Evolutionary conservation across 2,888 invertebrate species (phyloP), one percentile per base, ranked within the genome.

Genomic region (Lochmaea capreae): DNA sequence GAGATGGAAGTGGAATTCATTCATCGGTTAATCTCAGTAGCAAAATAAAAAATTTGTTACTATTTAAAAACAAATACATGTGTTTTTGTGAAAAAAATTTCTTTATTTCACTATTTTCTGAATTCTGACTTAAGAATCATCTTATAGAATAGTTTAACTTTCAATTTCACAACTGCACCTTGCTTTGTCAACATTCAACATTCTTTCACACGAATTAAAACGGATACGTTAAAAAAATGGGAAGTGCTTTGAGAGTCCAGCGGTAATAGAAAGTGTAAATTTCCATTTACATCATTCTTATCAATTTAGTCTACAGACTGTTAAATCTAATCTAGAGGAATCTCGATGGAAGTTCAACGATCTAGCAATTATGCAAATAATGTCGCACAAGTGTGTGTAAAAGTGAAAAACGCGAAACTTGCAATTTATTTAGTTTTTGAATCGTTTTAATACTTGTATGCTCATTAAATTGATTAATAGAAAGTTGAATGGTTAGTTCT

Each of bases 331-430:
- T 57, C 18, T 16, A 42, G 18, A 57, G 33, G 18, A 58, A 58
- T 67, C 39, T 58, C 18, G 3, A 49, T 16, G 5, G 14, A 12
- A 61, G 67, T 61, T 67, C 67, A 67, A 22, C 26, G 67, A 59
- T 43, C 58, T 26, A 16, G 10, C 67, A 67, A 67, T 61, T 67
- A 67, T 67, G 67, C 67, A 61, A 67, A 67, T 67, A 67, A 59
- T 67, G 67, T 67, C 67, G 59, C 67, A 58, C 12, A 57, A 66
- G 18, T 58, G 14, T 42, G 16, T 62, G 1, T 33, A 33, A 8
- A 57, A 52, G 65, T 52, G 65, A 67, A 43, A 67, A 67, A 58
- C 22, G 33, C 39, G 54, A 49, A 39, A 63, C 16, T 33, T 33
- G 5, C 4, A 59, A 26, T 42, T 42, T 8, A 61, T 26, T 66